These are phyloP conservation scores for Margaritifera margaritifera DNA, from an alignment of 2,888 invertebrate genomes.

Conservation along the genomic window DNA sequence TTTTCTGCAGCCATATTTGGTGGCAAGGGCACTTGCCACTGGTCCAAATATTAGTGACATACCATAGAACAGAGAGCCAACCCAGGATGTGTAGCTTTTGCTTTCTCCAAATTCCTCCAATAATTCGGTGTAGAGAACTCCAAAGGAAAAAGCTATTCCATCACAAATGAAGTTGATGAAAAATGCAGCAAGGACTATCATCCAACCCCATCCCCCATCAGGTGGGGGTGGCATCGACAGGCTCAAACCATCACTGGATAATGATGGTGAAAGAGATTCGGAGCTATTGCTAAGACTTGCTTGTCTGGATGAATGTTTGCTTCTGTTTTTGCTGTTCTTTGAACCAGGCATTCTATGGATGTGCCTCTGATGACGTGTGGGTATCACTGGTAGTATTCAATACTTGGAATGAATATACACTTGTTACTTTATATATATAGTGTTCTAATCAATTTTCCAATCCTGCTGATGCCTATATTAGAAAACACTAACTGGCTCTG, in stretches of 20 bases:
- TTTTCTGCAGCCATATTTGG: conserved; percentile 69
- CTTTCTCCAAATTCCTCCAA: conserved; percentile 88
- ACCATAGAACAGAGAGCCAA: conserved; percentile 92
- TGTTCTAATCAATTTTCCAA: conserved; percentile 18
- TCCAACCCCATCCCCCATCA: conserved; percentile 95
- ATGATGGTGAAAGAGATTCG: conserved; percentile 18
- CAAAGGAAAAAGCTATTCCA: conserved; percentile 93
- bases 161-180: conserved; percentile 92
- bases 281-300: conserved; percentile 25
- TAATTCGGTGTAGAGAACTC: conserved; percentile 90
- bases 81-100: conserved; percentile 91
- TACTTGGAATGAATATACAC: neutral
- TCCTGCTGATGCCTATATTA: neutral
- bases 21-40: conserved; percentile 67
- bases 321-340: conserved; percentile 23
- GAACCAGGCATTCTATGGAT: conserved; percentile 4
- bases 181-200: conserved; percentile 90
- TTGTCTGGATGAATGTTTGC: conserved; percentile 4
- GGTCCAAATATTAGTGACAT: conserved; percentile 82
- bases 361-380: neutral
- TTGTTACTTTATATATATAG: conserved; percentile 4
- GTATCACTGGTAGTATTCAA: neutral
- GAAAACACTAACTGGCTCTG: too few relatives aligned
- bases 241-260: conserved; percentile 34
- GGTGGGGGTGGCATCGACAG: conserved; percentile 74